Base-by-base conservation (phyloP, 2,113 vertebrate genomes). In the Halichoeres trimaculatus region DNA sequence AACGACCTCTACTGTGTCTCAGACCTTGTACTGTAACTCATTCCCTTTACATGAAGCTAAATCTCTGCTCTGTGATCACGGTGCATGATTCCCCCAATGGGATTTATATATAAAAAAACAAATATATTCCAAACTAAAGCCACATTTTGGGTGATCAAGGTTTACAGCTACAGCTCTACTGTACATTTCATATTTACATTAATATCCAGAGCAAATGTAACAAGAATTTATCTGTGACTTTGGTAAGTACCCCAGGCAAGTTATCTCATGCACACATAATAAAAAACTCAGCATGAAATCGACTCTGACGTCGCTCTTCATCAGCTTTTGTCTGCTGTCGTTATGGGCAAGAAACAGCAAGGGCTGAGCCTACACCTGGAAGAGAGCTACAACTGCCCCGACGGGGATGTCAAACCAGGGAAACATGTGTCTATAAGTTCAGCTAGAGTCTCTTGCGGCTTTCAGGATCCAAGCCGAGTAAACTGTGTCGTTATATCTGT, bases 401-500 rank as follows among this genome's bases (percentile, higher is more conserved):
- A 83, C 66, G 74, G 78, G 75, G 83, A 85, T 83, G 79, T 86
- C 76, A 80, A 89, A 87, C 80, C 86, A 74, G 85, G 83, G 84
- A 87, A 81, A 85, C 79, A 52, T 62, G 71, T 82, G 88, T 86
- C 78, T 85, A 69, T 71, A 80, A 52, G 79, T 83, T 70, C 73
- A 74, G 85, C 90, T 85, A 83, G 87, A 90, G 94, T 93, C 93
- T 93, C 90, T 85, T 84, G 86, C 87, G 87, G 92, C 93, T 94
- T 93, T 92, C 90, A 88, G 92, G 92, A 88, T 94, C 93, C 93
- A 94, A 94, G 94, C 87, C 93, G 90, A 94, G 95, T 94, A 95
- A 96, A 94, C 93, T 78, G 91, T 94, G 38, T 95, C 89, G 91
- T 94, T 94, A 92, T 91, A 94, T 96, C 83, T 93, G 95, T 99